phyloP scores from a whole-genome alignment of 1,140 invertebrate genomes.

The Conus ventricosus region DNA sequence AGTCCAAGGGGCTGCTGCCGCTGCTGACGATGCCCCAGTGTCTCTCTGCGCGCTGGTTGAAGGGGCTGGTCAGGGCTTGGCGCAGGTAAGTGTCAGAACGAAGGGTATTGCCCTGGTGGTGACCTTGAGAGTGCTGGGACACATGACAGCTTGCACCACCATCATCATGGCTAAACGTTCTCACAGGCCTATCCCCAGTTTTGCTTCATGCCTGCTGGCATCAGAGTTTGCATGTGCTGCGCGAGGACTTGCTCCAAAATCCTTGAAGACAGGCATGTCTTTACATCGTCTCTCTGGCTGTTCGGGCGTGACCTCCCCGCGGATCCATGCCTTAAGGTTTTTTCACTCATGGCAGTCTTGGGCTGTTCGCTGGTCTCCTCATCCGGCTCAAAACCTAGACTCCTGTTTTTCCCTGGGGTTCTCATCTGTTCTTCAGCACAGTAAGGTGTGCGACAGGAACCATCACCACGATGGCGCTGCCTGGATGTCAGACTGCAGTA shows the following conservation, averaged over 20 bases:
- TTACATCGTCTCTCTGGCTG: not conserved
- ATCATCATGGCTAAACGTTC: not conserved
- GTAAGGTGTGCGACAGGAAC: no score
- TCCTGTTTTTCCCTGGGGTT: not conserved
- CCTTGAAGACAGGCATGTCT: not conserved
- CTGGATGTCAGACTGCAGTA: no score
- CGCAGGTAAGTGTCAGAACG: constrained; percentile 51
- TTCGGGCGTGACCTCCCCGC: not conserved
- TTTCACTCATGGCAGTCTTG: not conserved
- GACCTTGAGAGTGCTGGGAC: not conserved
- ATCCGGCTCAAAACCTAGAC: not conserved
- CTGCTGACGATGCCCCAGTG: not conserved
- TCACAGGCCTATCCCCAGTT: not conserved
- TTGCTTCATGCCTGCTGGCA: not conserved
- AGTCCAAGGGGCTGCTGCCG: not conserved
- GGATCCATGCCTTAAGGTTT: not conserved
- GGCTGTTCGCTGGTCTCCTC: not conserved
- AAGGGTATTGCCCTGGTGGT: not conserved
- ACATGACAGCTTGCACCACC: not conserved
- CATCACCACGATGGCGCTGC: no score
- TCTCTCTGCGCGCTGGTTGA: constrained; percentile 45
- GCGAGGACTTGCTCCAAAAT: not conserved
- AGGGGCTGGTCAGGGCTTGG: constrained; percentile 59
- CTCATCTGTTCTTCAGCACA: not conserved
- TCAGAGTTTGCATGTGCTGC: not conserved